Evolutionary conservation across 2,113 vertebrate genomes (phyloP), one percentile per base, ranked within the genome.

Genomic region (Castor canadensis): DNA sequence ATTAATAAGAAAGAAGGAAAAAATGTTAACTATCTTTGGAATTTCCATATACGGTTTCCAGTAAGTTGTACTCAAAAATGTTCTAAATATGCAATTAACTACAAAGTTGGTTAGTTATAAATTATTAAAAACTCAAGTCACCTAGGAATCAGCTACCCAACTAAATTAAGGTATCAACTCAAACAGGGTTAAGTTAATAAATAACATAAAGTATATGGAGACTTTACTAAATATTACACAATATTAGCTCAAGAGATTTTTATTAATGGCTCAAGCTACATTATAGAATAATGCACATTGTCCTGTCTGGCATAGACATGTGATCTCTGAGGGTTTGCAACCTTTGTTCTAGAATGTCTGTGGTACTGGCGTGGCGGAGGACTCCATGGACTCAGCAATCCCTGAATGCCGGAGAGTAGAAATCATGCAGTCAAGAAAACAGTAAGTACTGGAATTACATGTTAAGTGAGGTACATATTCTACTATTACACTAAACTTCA

Each of bases 81-180:
- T 9, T 66, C 11, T 52, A 94, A 35, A 87, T 60, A 85, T 43
- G 40, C 4, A 92, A 43, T 76, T 85, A 92, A 75, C 81, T 82
- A 43, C 35, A 89, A 89, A 54, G 10, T 58, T 75, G 54, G 19
- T 35, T 94, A 52, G 54, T 75, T 73, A 1, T 66, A 15, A 73
- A 87, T 47, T 87, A 89, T 91, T 81, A 89, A 86, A 93, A 91
- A 66, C 11, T 54, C 35, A 92, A 72, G 62, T 86, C 10, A 86
- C 35, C 17, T 52, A 92, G 38, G 71, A 82, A 80, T 66, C 38
- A 54, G 11, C 16, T 35, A 71, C 17, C 1, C 4, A 77, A 40
- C n/a, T 69, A 91, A 77, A 32, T 60, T 71, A 77, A 45, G 40
- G 19, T 45, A 30, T 9, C 69, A 64, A 47, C 52, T 24, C 7